These are phyloP conservation scores for Dromaius novaehollandiae DNA, from an alignment of 2,113 vertebrate species.

Conservation along the genomic window DNA sequence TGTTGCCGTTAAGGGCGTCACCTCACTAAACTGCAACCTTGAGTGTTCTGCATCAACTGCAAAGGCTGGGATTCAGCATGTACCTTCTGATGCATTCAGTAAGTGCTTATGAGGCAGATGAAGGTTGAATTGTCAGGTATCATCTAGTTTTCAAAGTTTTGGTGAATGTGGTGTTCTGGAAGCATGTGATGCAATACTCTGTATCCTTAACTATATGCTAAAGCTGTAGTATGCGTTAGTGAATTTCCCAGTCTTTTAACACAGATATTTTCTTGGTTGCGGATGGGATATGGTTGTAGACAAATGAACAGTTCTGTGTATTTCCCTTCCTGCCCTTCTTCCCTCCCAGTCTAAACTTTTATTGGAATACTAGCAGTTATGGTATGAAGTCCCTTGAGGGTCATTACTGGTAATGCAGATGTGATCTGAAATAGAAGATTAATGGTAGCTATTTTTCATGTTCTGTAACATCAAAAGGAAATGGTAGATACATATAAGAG, in stretches of 20 bases:
- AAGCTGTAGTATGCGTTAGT: neutral
- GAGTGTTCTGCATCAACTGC: neutral
- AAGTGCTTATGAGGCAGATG: neutral
- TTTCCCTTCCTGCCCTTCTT: neutral
- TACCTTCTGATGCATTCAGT: accelerated
- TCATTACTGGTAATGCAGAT: neutral
- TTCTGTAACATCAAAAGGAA: neutral
- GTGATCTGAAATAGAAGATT: neutral
- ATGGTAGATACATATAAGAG: neutral
- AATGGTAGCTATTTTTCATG: neutral
- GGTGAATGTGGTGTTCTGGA: neutral
- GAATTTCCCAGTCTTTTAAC: neutral
- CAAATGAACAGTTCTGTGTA: neutral
- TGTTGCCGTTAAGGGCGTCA: neutral
- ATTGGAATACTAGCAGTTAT: neutral
- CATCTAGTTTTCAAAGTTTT: neutral
- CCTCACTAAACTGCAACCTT: neutral
- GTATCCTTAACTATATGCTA: neutral
- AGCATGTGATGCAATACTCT: neutral
- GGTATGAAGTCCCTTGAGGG: neutral
- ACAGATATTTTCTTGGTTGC: neutral
- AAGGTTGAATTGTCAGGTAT: neutral
- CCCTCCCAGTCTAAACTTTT: neutral
- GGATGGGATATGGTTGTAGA: neutral
- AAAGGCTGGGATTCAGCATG: neutral